Evolutionary conservation across 2,113 vertebrate species (phyloP), one percentile per base, ranked within the genome.

Genomic region (Anguilla rostrata): DNA sequence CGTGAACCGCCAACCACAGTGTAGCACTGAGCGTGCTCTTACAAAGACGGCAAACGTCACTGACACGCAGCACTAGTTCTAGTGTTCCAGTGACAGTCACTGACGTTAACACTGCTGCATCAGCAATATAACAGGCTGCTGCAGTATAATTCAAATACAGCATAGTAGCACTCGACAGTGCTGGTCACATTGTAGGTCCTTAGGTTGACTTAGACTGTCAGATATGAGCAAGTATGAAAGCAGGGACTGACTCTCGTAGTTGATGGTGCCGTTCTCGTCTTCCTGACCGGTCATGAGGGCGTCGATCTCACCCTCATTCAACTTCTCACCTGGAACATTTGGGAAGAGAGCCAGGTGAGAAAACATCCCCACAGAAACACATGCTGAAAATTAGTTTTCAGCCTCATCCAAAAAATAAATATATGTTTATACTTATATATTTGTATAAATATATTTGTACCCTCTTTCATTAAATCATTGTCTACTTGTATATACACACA

Each of bases 251-350:
- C 98, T 97, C 92, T 99, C 98, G 0, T 99, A 99, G 95, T 99
- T 99, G 92, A 99, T 94, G 92, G 97, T 97, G 92, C 98, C 98
- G 0, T 97, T 99, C 95, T 98, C 98, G 85, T 99, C 98, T 95
- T 99, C 98, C 93, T 99, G 98, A 89, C 98, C 98, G 83, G 93
- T 87, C 97, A 99, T 94, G 86, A 99, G 96, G 80, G 96, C 94
- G 0, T 99, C 98, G 43, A 99, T 97, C 94, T 99, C 98, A 81
- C 92, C 85, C 92, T 99, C 98, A 90, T 87, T 97, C 98, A 99
- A 98, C 95, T 97, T 99, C 94, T 99, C 98, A 93, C 98, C 98
- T 99, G 91, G 40, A 91, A 88, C 85, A 89, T 87, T 57, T 60
- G 63, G 22, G 87, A 75, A 39, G 4, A 49, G 60, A 79, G 63